Evolutionary conservation across 2,113 vertebrate species (phyloP).

Genomic region (Gavia stellata): DNA sequence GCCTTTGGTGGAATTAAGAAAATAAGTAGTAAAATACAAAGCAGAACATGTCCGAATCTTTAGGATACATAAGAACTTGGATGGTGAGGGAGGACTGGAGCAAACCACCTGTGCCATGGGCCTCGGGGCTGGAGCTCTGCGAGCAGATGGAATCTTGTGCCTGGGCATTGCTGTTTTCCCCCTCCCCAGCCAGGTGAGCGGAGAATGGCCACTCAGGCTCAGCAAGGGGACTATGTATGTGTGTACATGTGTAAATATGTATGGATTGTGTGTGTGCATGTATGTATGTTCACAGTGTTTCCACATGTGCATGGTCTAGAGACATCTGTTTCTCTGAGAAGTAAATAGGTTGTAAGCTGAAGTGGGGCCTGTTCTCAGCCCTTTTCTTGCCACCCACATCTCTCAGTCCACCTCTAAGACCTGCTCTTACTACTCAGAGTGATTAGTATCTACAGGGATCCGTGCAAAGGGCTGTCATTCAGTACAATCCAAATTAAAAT

Average conservation of each 20-base stretch:
- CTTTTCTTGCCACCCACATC: neutral
- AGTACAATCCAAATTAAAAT: neutral
- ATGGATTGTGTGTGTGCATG: neutral
- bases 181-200: neutral
- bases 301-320: neutral
- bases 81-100: neutral
- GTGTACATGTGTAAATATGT: accelerated
- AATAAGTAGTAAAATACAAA: neutral
- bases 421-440: neutral
- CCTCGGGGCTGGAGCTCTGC: neutral
- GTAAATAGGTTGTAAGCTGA: neutral
- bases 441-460: neutral
- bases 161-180: neutral
- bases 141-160: neutral
- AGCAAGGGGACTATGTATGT: too few relatives aligned
- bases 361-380: neutral
- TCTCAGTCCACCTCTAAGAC: neutral
- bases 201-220: accelerated
- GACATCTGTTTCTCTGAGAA: neutral
- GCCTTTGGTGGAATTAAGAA: neutral
- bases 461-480: neutral
- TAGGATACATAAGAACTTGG: neutral
- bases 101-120: neutral
- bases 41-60: neutral
- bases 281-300: neutral